Conservation (phyloP, 2,888 invertebrate genomes). For the Caenorhabditis afra region DNA sequence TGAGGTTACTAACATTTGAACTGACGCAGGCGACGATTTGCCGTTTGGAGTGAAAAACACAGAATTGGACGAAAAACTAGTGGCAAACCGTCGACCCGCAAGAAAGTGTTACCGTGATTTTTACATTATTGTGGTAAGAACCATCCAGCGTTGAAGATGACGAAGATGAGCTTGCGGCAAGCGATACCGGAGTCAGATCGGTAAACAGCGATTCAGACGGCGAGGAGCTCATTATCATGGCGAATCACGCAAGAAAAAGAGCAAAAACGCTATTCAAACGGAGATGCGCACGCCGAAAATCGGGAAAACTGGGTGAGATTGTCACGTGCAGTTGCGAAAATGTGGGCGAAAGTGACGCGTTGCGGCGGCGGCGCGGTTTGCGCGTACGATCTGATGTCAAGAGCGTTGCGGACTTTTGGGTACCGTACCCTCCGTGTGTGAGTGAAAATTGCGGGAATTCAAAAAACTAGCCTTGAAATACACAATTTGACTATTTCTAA, state of each 20-base stretch:
- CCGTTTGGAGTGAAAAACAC: conserved; percentile 1
- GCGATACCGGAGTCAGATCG: conserved; percentile 36
- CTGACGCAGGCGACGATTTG: conserved; percentile 18
- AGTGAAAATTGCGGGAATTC: neutral
- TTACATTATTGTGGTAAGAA: neutral
- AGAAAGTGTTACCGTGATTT: conserved; percentile 24
- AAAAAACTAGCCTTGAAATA: neutral
- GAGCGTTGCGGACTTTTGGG: conserved; percentile 17
- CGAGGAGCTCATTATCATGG: conserved; percentile 5
- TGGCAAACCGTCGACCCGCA: neutral
- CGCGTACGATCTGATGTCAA: conserved; percentile 11
- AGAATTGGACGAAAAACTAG: neutral
- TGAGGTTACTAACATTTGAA: conserved; percentile 36
- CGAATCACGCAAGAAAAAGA: neutral
- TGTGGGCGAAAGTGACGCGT: conserved; percentile 7
- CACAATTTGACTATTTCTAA: too few species aligned
- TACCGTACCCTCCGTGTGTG: neutral
- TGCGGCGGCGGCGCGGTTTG: conserved; percentile 39
- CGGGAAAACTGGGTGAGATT: neutral
- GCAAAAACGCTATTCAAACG: neutral
- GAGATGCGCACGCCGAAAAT: neutral
- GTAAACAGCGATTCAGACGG: conserved; percentile 12
- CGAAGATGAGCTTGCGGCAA: conserved; percentile 7
- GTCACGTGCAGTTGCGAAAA: neutral
- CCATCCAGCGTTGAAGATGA: conserved; percentile 7